These are phyloP conservation scores for Peromyscus nudipes DNA, from an alignment of 2,797 vertebrate genomes.

Conservation along the genomic window DNA sequence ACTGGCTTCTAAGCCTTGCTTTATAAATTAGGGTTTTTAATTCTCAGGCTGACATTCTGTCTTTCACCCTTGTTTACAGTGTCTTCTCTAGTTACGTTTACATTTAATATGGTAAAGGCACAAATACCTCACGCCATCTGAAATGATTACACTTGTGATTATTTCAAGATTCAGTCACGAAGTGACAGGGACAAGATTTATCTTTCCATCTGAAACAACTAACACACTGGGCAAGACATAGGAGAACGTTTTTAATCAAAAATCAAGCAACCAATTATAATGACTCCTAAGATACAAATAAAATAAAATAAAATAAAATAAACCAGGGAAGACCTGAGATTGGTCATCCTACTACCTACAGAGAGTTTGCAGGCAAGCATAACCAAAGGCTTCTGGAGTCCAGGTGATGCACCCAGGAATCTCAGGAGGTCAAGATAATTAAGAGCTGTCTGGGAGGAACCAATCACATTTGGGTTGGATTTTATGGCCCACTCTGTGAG, in stretches of 20 bases:
- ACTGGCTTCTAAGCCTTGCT: not conserved
- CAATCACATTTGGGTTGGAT: too few species aligned
- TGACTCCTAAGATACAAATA: not conserved
- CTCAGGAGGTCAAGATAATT: not conserved
- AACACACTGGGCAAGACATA: constrained; percentile 11
- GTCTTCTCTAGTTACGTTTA: not conserved
- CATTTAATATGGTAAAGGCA: constrained; percentile 57
- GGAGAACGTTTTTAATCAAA: constrained; percentile 31
- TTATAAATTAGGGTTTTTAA: constrained; percentile 40
- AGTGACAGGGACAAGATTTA: constrained; percentile 43
- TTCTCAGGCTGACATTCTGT: constrained; percentile 32
- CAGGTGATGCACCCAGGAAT: not conserved
- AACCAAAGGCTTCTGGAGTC: not conserved
- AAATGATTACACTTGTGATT: constrained; percentile 53
- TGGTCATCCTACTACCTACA: not conserved
- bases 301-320: not conserved
- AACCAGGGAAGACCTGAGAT: not conserved
- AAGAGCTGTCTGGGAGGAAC: not conserved
- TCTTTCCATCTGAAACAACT: not conserved
- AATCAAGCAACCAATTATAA: constrained; percentile 21
- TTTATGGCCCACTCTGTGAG: not conserved
- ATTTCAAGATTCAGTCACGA: constrained; percentile 6
- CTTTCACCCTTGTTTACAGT: constrained; percentile 57
- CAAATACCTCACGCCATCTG: constrained; percentile 45
- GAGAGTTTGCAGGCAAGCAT: constrained; percentile 13